Base-by-base conservation (phyloP, 1,140 invertebrate genomes). In the Steinernema feltiae region DNA sequence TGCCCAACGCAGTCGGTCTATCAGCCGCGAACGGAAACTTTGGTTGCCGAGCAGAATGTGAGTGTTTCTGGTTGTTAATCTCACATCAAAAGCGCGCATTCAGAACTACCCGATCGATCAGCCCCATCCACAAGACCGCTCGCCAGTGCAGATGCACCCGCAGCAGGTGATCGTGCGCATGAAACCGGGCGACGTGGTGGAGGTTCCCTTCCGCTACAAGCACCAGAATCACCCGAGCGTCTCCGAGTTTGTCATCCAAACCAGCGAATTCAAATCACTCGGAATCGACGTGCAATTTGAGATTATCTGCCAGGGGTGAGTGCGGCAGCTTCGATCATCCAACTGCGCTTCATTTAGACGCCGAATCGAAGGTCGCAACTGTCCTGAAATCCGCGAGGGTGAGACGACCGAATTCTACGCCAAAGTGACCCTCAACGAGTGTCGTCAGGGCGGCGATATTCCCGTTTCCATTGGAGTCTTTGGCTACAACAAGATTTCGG, bases 401-500 rank as follows among this genome's bases (percentile, higher is more conserved):
- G 76, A 85, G 71, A 73, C 76, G 15, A 76, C 81, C n/a, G 72
- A 77, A 18, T 85, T 86, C 69, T 82, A 83, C 53, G 80, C 82
- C 18, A 83, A 83, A 71, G 76, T 85, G 12, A 74, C 77, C 1
- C 63, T 85, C 48, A 77, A 78, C n/a, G 81, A 84, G 30, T 85
- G 84, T 71, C 82, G 77, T 1, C 74, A 41, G 7, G 48, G 71
- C 17, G 84, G 84, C 29, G 70, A 82, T 46, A 75, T 84, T 27
- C 77, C 83, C 12, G 73, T 86, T 18, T 85, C 83, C 1, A 79
- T 85, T 21, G 83, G 85, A 21, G 78, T 85, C 46, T 79, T 79
- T 69, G 85, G 84, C 12, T 84, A 86, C 76, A 82, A 83, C 72
- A 82, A 74, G 2, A 83, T 85, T 12, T 81, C 84, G 32, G 84